A percentile compares a stretch with the other conserved stretches of the same genome.
phyloP scores from a whole-genome alignment of 2,113 vertebrate genomes.

The Turdus rufiventris region DNA sequence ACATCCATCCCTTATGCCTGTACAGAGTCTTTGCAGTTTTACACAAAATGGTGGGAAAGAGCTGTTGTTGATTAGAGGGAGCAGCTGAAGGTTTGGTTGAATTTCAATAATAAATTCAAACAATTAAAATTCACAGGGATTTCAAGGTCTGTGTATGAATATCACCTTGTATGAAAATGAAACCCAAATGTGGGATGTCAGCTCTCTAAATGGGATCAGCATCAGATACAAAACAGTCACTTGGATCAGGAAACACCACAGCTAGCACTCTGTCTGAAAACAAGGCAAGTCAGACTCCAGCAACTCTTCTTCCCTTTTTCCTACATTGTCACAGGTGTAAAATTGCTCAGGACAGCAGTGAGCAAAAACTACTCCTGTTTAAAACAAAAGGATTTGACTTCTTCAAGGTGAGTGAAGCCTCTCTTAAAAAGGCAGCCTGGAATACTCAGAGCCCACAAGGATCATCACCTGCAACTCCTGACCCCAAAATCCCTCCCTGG shows the following conservation, averaged over 20 bases:
- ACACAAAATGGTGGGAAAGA: neutral
- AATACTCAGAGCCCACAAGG: neutral
- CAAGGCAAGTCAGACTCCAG: slow-evolving; percentile 49
- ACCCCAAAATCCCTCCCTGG: neutral
- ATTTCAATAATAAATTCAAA: slow-evolving; percentile 53
- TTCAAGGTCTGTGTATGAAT: slow-evolving; percentile 43
- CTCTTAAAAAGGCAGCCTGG: neutral
- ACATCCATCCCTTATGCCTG: neutral
- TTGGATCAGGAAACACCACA: slow-evolving; percentile 11
- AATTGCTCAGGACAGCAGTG: neutral
- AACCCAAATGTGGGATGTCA: slow-evolving; percentile 38
- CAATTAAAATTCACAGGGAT: slow-evolving; percentile 51
- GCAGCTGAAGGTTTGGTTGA: slow-evolving; percentile 28
- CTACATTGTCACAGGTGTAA: slow-evolving; percentile 38
- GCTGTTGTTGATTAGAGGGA: slow-evolving; percentile 1
- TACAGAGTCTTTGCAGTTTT: neutral
- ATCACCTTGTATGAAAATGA: slow-evolving; percentile 23
- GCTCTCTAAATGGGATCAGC: neutral
- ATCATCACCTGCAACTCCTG: neutral
- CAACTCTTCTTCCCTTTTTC: slow-evolving; percentile 48
- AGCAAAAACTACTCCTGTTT: neutral
- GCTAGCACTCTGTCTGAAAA: slow-evolving; percentile 56
- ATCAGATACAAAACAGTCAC: slow-evolving; percentile 9
- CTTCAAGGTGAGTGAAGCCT: neutral
- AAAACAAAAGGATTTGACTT: neutral